A percentile compares a stretch with the other conserved stretches of the same genome.
These are phyloP conservation scores for Karalla daura DNA, from an alignment of 2,797 vertebrate species.

Conservation along the genomic window DNA sequence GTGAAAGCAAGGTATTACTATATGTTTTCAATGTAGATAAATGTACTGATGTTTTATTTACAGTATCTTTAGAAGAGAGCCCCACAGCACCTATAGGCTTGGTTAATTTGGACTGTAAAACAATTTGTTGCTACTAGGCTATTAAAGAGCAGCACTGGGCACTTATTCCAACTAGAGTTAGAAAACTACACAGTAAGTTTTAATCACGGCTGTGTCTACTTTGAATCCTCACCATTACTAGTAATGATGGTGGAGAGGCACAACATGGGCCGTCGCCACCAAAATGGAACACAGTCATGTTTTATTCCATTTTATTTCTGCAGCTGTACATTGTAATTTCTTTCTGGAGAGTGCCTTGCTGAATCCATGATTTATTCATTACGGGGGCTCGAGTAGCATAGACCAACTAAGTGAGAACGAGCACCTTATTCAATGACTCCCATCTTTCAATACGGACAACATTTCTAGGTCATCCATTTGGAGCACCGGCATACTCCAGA, in stretches of 20 bases:
- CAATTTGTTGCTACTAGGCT: conserved; percentile 15
- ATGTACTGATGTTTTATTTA: conserved; percentile 1
- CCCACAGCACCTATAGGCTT: background rate
- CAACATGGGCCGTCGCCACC: conserved; percentile 64
- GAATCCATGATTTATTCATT: conserved; percentile 82
- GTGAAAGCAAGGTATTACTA: conserved; percentile 3
- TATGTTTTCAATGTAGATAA: conserved; percentile 6
- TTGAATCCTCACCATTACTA: conserved; percentile 51
- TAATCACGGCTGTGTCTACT: conserved; percentile 39
- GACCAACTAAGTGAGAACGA: conserved; percentile 74
- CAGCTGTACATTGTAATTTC: conserved; percentile 78
- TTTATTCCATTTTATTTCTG: conserved; percentile 82
- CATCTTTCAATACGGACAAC: conserved; percentile 78
- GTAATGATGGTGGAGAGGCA: conserved; percentile 69
- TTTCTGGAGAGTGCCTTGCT: conserved; percentile 73
- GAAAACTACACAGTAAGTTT: conserved; percentile 31
- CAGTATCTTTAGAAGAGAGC: background rate
- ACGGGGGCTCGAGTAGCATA: conserved; percentile 69
- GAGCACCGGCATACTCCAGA: conserved; percentile 68
- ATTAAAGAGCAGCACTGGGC: conserved; percentile 15
- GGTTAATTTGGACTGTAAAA: conserved; percentile 6
- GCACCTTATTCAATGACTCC: conserved; percentile 77
- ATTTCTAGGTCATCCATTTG: conserved; percentile 78
- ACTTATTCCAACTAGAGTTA: conserved; percentile 11
- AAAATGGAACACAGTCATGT: conserved; percentile 73